Base-by-base conservation (phyloP, 2,888 invertebrate species). In the Ichneumoninae sp. region DNA sequence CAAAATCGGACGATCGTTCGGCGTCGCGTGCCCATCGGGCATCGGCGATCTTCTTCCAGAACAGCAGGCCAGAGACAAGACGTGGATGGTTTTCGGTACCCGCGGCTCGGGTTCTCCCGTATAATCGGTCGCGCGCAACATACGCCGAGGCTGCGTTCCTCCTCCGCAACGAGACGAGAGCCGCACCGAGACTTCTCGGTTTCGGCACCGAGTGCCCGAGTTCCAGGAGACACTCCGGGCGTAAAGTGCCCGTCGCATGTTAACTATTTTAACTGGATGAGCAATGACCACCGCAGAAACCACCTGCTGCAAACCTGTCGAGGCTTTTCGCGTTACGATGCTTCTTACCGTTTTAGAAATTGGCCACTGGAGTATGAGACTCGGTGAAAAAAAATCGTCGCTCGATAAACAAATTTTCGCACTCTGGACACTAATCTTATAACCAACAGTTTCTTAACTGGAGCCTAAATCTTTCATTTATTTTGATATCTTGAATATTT, bases 11-110 rank as follows among this genome's bases (percentile, higher is more conserved):
- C 19, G 33, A 36, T 44, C 3, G 16, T 10, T 44, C 44, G 44
- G 16, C 44, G 44, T 57, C 74, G 65, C 74, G 74, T 75, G 74
- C 74, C 74, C 50, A n/a, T 10, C 33, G 63, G 44, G 40, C 22
- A 65, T 47, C 63, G 50, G 33, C 47, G 30, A n/a, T 65, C 50
- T 16, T 44, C 44, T 16, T 13, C 13, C 3, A 16, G 3, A 50
- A 75, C 63, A 50, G 26, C 63, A 33, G 69, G 30, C 26, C 22
- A 13, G 16, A 33, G 44, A 30, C 30, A 63, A 26, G 10, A 30
- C 60, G 30, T 1, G 7, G 16, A 44, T 44, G 30, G 33, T 2
- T 63, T 30, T 63, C n/a, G 60, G 44, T 33, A 63, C 13, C 13
- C 10, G 33, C 30, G 13, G 16, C 60, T 13, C 57, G 7, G 13